Base-by-base conservation (phyloP, 1,140 invertebrate genomes). In the Calephelis nemesis region DNA sequence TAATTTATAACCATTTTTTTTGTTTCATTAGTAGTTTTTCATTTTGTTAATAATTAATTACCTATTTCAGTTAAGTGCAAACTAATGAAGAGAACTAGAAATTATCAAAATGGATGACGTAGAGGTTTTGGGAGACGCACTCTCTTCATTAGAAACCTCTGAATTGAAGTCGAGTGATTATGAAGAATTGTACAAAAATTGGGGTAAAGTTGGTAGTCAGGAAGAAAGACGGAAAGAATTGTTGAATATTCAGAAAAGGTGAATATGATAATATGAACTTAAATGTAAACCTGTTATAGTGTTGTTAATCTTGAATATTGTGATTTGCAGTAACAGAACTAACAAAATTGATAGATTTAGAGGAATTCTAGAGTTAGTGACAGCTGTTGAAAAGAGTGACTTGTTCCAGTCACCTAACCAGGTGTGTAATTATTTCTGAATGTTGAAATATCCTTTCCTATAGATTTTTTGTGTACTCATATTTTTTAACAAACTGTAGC, bases 191-290 rank as follows among this genome's bases (percentile, higher is more conserved):
- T 89, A 89, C 65, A 91, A 91, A 81, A 85, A 88, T 69, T 82
- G 82, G 76, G 83, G 83, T 49, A 83, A 77, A 71, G 74, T 81
- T 42, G 76, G 80, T 10, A 79, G 85, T 49, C 90, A 92, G 77
- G 88, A 92, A 68, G 80, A 88, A 70, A 79, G 90, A 39, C 78
- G 90, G 15, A 83, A 76, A 69, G 72, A 88, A 63, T 68, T 88
- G 9, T 74, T 92, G 13, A 73, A 84, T 50, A 73, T 71, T 12
- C 89, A 92, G 67, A 92, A 85, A 78, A 74, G 63, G 89, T 89
- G 76, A 73, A 68, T 69, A 10, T 62, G 15, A 50, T 47, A 30
- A 49, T 71, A 40, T 40, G 40, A 11, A 30, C 12, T 42, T n/a
- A 30, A 30, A 30, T 30, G 30, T 30, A 4, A 30, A 30, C 30